phyloP scores from a whole-genome alignment of 2,888 invertebrate species.

The Odontocerum albicorne region DNA sequence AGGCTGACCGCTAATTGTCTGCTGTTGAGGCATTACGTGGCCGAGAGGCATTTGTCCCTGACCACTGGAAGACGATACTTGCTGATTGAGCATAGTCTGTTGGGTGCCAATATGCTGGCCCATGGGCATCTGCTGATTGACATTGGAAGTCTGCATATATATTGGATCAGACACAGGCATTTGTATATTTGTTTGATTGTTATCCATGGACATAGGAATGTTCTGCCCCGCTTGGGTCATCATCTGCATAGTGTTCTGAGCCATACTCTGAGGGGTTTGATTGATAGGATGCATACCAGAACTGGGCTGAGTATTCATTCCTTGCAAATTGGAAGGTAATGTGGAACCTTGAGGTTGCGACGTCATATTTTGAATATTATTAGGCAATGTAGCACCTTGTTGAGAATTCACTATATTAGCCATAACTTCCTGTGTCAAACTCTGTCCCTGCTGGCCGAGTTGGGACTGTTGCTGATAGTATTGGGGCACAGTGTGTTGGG shows the following conservation, averaged over 20 bases:
- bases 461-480: slow-evolving; percentile 56
- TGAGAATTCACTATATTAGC: slow-evolving; percentile 55
- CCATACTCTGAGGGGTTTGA: slow-evolving; percentile 58
- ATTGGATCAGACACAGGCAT: slow-evolving; percentile 58
- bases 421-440: slow-evolving; percentile 55
- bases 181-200: slow-evolving; percentile 59
- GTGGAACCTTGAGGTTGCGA: slow-evolving; percentile 61
- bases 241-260: slow-evolving; percentile 61
- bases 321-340: slow-evolving; percentile 62
- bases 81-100: slow-evolving; percentile 52
- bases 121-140: slow-evolving; percentile 52
- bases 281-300: slow-evolving; percentile 51
- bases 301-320: slow-evolving; percentile 54
- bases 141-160: slow-evolving; percentile 53
- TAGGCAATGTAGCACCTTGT: slow-evolving; percentile 49
- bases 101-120: slow-evolving; percentile 52
- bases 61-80: slow-evolving; percentile 30
- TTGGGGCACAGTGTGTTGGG: slow-evolving; percentile 53
- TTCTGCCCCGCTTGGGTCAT: slow-evolving; percentile 57
- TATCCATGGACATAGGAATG: slow-evolving; percentile 59
- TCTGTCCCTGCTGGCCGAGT: slow-evolving; percentile 55
- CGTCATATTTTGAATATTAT: slow-evolving; percentile 52
- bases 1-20: slow-evolving; percentile 24
- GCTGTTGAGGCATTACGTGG: slow-evolving; percentile 40
- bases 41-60: slow-evolving; percentile 46